A percentile compares a stretch with the other conserved stretches of the same genome.
Conservation (phyloP, 2,888 invertebrate species). For the Apodemia mormo region DNA sequence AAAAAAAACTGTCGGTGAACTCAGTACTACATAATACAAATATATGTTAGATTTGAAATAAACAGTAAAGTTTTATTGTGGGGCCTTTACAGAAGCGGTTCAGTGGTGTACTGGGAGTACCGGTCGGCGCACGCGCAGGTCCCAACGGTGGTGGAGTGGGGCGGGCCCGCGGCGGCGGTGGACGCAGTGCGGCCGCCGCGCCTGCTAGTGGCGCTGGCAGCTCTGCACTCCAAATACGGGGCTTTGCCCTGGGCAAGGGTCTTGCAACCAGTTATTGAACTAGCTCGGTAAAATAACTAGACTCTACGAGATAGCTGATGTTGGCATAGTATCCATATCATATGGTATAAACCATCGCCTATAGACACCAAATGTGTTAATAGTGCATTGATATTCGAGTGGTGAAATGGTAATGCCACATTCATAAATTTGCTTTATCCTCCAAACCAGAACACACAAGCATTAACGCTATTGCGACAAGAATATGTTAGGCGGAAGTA, state of each 20-base stretch:
- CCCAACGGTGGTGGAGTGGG: slow-evolving; percentile 78
- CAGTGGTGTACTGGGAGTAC: slow-evolving; percentile 87
- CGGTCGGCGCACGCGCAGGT: slow-evolving; percentile 59
- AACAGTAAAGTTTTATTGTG: neutral
- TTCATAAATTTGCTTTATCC: too few relatives aligned
- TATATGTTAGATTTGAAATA: neutral
- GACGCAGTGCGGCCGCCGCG: slow-evolving; percentile 46
- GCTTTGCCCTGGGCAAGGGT: slow-evolving; percentile 57
- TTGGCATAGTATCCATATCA: too few relatives aligned
- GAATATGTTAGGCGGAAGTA: too few relatives aligned
- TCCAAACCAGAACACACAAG: too few relatives aligned
- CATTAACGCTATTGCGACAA: too few relatives aligned
- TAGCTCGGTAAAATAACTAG: slow-evolving; percentile 49
- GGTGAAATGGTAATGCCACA: too few relatives aligned
- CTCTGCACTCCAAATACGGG: slow-evolving; percentile 57
- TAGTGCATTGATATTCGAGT: too few relatives aligned
- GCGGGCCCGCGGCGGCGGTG: slow-evolving; percentile 36
- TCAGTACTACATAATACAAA: too few relatives aligned
- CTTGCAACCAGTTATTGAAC: slow-evolving; percentile 56
- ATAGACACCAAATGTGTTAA: too few relatives aligned
- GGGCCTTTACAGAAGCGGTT: slow-evolving; percentile 83
- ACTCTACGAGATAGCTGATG: too few relatives aligned
- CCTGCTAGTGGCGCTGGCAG: slow-evolving; percentile 58
- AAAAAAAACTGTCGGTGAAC: too few relatives aligned
- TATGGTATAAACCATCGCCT: too few relatives aligned